Base-by-base conservation (phyloP, 2,888 invertebrate species). In the Phrixothrix hirtus region DNA sequence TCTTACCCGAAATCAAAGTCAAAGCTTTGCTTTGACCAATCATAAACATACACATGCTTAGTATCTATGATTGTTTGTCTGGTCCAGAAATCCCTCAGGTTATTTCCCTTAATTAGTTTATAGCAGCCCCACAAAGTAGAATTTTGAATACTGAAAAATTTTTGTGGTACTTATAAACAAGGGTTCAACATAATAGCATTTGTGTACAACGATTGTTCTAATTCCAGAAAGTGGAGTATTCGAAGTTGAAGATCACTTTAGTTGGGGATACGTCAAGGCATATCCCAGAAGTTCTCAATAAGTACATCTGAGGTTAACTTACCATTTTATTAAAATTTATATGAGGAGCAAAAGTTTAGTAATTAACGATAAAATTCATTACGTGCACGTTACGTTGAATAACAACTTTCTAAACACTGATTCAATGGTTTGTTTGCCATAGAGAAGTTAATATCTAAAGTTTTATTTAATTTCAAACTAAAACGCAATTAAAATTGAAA, bases 11-110 rank as follows among this genome's bases (percentile, higher is more conserved):
- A 31, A 47, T 47, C 47, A 47, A 47, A 47, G 47, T 47, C 47
- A 47, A 47, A 47, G 48, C 41, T 41, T 41, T 29, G 39, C 48
- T 48, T 48, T 48, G 48, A 35, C 48, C 48, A 42, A 48, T 48
- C 48, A 42, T 25, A 39, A 48, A 31, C 48, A 48, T 36, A 42
- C 47, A 25, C 32, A 11, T 36, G 14, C 30, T 41, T 25, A 41
- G 29, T 30, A 30, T 41, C 37, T 37, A 15, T 25, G 37, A 41
- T 29, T 15, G 9, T 29, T 26, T 16, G 14, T 41, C 13, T 17
- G 17, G 29, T 41, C 29, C 39, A 32, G 42, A 47, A 41, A 39
- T 41, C 41, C 48, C 48, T 48, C 35, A 29, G 48, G 48, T 26
- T 42, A 41, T 48, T 39, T 30, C 29, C 29, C 34, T 31, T 48